Conservation (phyloP, 2,797 vertebrate genomes). For the Acanthopagrus latus region DNA sequence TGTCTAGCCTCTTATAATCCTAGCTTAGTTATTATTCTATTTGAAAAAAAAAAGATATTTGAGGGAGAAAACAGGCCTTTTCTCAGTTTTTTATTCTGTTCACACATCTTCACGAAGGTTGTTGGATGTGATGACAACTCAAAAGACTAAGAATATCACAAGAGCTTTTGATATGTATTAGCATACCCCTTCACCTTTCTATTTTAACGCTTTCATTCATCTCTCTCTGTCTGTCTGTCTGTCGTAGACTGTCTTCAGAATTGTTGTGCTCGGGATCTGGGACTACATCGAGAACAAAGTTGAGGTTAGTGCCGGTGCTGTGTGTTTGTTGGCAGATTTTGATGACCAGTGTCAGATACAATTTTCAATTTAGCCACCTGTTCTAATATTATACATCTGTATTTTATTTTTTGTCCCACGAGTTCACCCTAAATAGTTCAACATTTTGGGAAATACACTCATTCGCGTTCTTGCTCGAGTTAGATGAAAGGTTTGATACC, state of each 20-base stretch:
- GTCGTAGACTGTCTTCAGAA: conserved; percentile 93
- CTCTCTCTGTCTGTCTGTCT: conserved; percentile 38
- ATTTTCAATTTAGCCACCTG: not conserved
- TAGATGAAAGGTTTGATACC: not conserved
- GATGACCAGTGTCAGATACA: not conserved
- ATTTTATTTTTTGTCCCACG: not conserved
- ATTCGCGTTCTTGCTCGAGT: not conserved
- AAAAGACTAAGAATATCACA: conserved; percentile 50
- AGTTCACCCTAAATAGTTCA: not conserved
- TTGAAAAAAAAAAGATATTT: conserved; percentile 1
- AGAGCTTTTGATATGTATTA: conserved; percentile 38
- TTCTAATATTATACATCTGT: not conserved
- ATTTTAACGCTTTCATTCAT: conserved; percentile 52
- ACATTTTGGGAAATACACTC: not conserved
- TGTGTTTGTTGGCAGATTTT: conserved; percentile 1
- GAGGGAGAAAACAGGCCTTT: conserved; percentile 4
- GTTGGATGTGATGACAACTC: conserved; percentile 53
- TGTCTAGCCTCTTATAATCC: not conserved
- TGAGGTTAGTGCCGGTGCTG: conserved; percentile 87
- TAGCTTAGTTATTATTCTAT: not conserved
- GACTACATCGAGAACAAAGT: conserved; percentile 99
- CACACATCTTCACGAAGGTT: conserved; percentile 33
- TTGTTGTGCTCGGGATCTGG: conserved; percentile 98
- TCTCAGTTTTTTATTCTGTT: conserved; percentile 23
- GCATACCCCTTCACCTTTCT: conserved; percentile 26